These are phyloP conservation scores for Parazoanthus atlanticus DNA, from an alignment of 92 coral and sea anemone genomes.

Conservation along the genomic window DNA sequence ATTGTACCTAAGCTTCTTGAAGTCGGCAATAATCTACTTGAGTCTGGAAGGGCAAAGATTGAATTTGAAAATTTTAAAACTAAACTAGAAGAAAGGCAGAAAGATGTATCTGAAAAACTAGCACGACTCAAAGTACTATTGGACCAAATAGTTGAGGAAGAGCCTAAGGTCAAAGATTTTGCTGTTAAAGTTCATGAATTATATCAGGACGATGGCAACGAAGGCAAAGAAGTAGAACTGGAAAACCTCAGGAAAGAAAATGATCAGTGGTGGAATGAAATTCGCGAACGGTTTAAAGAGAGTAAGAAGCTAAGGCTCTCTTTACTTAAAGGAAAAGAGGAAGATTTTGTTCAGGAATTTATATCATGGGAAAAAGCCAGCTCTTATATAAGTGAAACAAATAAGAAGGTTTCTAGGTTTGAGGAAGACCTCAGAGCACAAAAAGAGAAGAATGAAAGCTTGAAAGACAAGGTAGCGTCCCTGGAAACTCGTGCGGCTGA, in stretches of 20 bases:
- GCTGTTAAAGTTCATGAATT: conserved; percentile 34
- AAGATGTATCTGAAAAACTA: conserved; percentile 59
- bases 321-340: conserved; percentile 67
- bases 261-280: conserved; percentile 61
- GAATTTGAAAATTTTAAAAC: conserved; percentile 56
- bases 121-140: conserved; percentile 58
- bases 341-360: conserved; percentile 68
- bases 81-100: conserved; percentile 63
- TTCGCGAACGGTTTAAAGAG: conserved; percentile 70
- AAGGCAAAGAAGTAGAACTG: conserved; percentile 42
- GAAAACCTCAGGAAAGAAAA: conserved; percentile 61
- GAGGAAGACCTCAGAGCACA: conserved; percentile 36
- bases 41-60: conserved; percentile 25
- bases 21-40: background rate
- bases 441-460: conserved; percentile 23
- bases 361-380: conserved; percentile 79
- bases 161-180: conserved; percentile 40
- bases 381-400: conserved; percentile 62
- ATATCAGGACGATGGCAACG: conserved; percentile 28
- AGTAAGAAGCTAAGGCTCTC: conserved; percentile 74
- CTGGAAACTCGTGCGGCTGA: conserved; percentile 24
- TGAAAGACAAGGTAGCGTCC: conserved; percentile 12
- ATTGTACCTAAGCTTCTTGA: background rate
- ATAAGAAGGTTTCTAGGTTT: conserved; percentile 42
- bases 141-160: conserved; percentile 53